phyloP scores from a whole-genome alignment of 2,797 vertebrate genomes.

The Caiman crocodilus region DNA sequence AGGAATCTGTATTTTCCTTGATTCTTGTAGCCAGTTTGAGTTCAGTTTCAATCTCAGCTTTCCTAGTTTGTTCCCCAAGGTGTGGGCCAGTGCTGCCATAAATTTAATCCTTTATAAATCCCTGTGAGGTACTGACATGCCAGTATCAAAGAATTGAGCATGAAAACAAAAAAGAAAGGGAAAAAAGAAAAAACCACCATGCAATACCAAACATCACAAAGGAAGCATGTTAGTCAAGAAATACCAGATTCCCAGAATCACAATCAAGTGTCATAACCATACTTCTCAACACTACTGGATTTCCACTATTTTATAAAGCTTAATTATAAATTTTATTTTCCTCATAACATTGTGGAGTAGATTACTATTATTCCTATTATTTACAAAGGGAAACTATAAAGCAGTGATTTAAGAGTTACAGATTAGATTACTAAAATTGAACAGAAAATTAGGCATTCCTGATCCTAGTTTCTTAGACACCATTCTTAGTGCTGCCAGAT shows the following conservation, averaged over 20 bases:
- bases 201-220: neutral
- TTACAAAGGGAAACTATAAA: neutral
- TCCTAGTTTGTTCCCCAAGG: no score
- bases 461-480: neutral
- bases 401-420: neutral
- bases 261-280: neutral
- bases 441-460: neutral
- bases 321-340: neutral
- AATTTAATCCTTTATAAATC: neutral
- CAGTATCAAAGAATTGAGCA: neutral
- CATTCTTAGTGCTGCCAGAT: neutral
- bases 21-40: no score
- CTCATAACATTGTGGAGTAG: neutral
- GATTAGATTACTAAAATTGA: neutral
- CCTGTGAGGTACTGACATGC: neutral
- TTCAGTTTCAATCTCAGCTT: no score
- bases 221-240: neutral
- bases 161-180: neutral
- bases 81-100: neutral
- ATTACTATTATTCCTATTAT: neutral
- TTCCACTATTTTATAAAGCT: neutral
- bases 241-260: neutral
- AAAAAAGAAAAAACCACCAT: neutral
- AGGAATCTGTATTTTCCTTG: no score
- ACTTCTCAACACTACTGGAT: neutral